Conservation (phyloP, 2,113 vertebrate genomes). For the Stegostoma tigrinum region DNA sequence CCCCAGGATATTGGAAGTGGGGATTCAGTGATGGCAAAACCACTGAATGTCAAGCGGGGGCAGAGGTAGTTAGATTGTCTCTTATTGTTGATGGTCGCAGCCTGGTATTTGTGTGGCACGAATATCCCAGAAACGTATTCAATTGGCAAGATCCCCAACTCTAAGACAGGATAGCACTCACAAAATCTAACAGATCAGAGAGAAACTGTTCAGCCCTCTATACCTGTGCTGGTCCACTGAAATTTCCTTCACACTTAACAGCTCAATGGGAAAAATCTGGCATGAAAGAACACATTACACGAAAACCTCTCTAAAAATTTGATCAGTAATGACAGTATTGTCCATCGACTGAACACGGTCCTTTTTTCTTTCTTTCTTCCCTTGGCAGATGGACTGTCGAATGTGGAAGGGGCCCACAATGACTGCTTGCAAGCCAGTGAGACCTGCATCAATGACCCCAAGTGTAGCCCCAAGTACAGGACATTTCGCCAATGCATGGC, state of each 20-base stretch:
- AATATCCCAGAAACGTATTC: no score
- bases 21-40: no score
- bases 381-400: slow-evolving; percentile 51
- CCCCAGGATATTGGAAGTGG: no score
- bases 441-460: slow-evolving; percentile 72
- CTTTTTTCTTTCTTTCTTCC: neutral
- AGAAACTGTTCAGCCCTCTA: no score
- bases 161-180: no score
- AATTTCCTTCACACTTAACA: neutral
- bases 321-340: neutral
- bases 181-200: neutral
- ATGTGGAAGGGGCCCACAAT: slow-evolving; percentile 49
- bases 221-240: neutral
- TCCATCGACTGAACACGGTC: neutral
- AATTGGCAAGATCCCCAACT: no score
- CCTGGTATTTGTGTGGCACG: no score
- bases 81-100: no score
- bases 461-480: slow-evolving; percentile 81
- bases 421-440: slow-evolving; percentile 83
- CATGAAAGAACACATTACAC: neutral
- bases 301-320: neutral
- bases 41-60: neutral
- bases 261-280: neutral
- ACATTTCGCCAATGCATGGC: slow-evolving; percentile 85
- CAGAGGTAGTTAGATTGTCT: no score